phyloP scores from a whole-genome alignment of 2,888 invertebrate species.

The Trichogramma evanescens region DNA sequence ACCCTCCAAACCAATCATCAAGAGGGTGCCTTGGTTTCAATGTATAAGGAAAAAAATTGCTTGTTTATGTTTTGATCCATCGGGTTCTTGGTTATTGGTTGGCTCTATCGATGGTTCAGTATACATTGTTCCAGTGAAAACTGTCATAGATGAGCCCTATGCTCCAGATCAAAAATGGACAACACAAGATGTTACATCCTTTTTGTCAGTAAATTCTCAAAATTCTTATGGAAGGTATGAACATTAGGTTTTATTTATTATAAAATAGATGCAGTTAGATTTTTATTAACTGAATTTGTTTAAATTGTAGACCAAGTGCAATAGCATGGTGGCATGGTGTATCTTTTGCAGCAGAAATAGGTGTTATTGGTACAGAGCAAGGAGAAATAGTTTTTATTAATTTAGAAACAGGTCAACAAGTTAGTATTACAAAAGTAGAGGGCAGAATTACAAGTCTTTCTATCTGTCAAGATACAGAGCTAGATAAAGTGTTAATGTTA shows the following conservation, averaged over 20 bases:
- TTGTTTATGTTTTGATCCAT: constrained; percentile 73
- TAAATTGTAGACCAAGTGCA: constrained; percentile 37
- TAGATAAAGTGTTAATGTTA: constrained; percentile 57
- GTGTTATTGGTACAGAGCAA: constrained; percentile 44
- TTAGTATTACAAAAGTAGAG: constrained; percentile 60
- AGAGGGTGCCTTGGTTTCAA: constrained; percentile 43
- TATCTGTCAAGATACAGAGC: constrained; percentile 66
- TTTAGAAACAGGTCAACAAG: constrained; percentile 61
- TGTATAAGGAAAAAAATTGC: constrained; percentile 35
- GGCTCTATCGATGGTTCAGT: constrained; percentile 52
- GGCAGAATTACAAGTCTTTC: constrained; percentile 59
- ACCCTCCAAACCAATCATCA: constrained; percentile 32
- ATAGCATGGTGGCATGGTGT: constrained; percentile 45
- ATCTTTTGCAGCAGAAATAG: constrained; percentile 39
- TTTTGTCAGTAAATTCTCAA: constrained; percentile 42
- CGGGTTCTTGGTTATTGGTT: constrained; percentile 69
- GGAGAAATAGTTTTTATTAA: constrained; percentile 65
- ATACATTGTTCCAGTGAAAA: constrained; percentile 57
- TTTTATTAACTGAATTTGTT: not conserved
- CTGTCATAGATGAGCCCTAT: constrained; percentile 51
- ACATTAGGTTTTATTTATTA: not conserved
- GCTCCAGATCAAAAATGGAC: constrained; percentile 56
- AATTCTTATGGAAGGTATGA: constrained; percentile 38
- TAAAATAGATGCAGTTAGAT: not conserved
- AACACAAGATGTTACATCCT: constrained; percentile 53